phyloP scores from a whole-genome alignment of 2,113 vertebrate genomes.

The Antechinus flavipes region DNA sequence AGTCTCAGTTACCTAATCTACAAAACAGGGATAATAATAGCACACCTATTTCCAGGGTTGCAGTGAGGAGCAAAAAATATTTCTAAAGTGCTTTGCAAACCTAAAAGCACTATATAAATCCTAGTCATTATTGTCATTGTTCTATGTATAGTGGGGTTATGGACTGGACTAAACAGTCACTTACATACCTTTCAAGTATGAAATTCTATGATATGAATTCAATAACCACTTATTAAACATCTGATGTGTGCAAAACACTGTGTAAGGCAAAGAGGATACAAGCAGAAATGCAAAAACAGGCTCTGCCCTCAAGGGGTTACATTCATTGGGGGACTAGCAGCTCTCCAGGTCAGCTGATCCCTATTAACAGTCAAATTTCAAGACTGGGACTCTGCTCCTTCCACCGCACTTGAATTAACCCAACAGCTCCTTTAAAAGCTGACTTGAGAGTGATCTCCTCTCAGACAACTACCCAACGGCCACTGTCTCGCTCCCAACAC shows the following conservation, averaged over 20 bases:
- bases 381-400: background rate
- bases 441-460: background rate
- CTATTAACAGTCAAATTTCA: background rate
- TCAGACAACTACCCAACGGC: background rate
- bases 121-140: background rate
- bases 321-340: background rate
- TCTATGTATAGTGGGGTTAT: background rate
- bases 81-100: background rate
- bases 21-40: background rate
- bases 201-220: background rate
- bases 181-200: background rate
- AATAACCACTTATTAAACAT: too few relatives aligned
- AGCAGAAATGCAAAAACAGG: background rate
- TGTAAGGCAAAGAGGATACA: background rate
- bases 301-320: background rate
- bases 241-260: background rate
- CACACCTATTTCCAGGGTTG: background rate
- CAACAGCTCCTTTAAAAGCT: background rate
- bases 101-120: background rate
- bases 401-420: background rate
- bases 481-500: background rate
- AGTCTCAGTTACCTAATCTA: background rate
- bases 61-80: background rate
- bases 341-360: background rate
- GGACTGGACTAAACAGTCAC: background rate